Evolutionary conservation across 2,888 invertebrate genomes (phyloP).

Genomic region (Ichneumoninae sp.): DNA sequence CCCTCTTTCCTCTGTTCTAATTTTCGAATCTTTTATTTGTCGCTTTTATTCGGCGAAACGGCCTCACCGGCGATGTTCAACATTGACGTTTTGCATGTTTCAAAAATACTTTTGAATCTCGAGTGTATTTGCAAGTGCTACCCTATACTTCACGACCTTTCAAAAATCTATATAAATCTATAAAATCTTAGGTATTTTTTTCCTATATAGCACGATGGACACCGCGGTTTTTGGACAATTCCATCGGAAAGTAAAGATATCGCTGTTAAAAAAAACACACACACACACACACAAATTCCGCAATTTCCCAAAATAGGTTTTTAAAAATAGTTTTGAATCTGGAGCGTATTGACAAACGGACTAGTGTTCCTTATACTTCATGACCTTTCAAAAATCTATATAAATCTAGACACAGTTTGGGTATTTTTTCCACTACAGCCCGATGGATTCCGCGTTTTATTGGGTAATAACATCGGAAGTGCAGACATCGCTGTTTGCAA

Average conservation of each 20-base stretch:
- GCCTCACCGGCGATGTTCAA: slow-evolving; percentile 71
- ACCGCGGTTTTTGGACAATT: too few species aligned
- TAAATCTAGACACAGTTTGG: too few species aligned
- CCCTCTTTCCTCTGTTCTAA: slow-evolving; percentile 34
- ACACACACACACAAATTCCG: too few species aligned
- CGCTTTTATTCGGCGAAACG: slow-evolving; percentile 67
- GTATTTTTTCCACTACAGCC: too few species aligned
- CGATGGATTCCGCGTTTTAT: too few species aligned
- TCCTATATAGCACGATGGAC: too few species aligned
- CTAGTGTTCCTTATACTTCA: background rate
- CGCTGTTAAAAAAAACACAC: too few species aligned
- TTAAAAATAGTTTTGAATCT: slow-evolving; percentile 47
- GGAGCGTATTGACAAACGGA: background rate
- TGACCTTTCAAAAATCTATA: too few species aligned
- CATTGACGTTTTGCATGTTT: slow-evolving; percentile 72
- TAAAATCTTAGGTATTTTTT: too few species aligned
- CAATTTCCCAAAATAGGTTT: background rate
- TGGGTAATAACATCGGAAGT: too few species aligned
- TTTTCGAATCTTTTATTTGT: slow-evolving; percentile 80
- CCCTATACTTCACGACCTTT: background rate
- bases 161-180: background rate
- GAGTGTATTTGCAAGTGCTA: background rate
- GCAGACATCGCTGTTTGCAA: too few species aligned
- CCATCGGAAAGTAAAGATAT: too few species aligned
- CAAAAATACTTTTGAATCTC: slow-evolving; percentile 49